phyloP scores from a whole-genome alignment of 2,797 vertebrate species.

The Remorina albescens region DNA sequence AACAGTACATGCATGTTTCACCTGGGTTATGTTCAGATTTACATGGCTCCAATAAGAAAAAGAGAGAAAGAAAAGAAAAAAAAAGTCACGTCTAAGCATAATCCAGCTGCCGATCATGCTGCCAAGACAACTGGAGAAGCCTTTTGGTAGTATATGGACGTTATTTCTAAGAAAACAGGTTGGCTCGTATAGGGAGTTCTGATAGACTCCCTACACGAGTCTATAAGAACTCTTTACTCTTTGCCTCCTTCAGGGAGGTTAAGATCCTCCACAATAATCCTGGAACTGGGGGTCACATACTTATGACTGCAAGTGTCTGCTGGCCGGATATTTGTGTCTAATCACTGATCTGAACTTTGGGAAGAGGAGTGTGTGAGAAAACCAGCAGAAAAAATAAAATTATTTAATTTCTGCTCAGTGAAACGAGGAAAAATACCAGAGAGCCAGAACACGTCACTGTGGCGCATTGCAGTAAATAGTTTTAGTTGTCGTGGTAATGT shows the following conservation, averaged over 20 bases:
- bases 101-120: neutral
- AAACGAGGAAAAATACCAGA: neutral
- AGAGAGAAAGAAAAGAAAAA: neutral
- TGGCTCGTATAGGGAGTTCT: too few relatives aligned
- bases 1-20: neutral
- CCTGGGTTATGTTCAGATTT: neutral
- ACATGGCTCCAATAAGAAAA: neutral
- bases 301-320: neutral
- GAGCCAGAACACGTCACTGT: neutral
- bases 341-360: constrained; percentile 12
- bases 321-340: constrained; percentile 12
- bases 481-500: constrained; percentile 22
- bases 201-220: neutral
- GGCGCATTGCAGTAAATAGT: neutral
- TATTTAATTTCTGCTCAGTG: constrained; percentile 9
- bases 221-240: neutral
- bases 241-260: constrained; percentile 1
- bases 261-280: constrained; percentile 11
- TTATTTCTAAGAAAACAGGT: neutral
- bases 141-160: neutral
- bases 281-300: constrained; percentile 4
- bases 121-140: neutral
- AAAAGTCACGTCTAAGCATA: neutral
- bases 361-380: neutral
- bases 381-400: constrained; percentile 1